A percentile compares a stretch with the other conserved stretches of the same genome.
These are phyloP conservation scores for Dendroctonus ponderosae DNA, from an alignment of 1,140 invertebrate species.

Conservation along the genomic window DNA sequence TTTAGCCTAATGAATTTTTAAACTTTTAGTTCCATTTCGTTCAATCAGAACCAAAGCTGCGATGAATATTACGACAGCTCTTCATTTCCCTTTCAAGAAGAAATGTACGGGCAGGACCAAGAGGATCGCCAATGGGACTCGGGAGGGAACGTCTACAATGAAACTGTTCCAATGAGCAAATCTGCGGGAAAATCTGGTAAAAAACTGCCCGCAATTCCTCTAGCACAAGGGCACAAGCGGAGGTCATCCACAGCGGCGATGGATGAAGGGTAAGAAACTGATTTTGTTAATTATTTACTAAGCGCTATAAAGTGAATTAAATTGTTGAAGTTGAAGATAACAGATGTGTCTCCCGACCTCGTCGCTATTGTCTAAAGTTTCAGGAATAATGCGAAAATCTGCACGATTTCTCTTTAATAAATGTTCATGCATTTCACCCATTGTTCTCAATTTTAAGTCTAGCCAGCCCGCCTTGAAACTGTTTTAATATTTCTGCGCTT, in stretches of 20 bases:
- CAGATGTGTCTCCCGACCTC: no score
- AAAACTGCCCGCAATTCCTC: slow-evolving; percentile 49
- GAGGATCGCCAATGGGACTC: slow-evolving; percentile 70
- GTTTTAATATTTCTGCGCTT: no score
- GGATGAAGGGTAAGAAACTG: slow-evolving; percentile 28
- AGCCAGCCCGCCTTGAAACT: no score
- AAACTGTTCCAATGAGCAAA: slow-evolving; percentile 35
- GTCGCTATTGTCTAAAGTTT: no score
- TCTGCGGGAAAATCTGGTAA: slow-evolving; percentile 48
- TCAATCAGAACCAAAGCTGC: slow-evolving; percentile 41
- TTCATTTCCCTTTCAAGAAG: slow-evolving; percentile 55
- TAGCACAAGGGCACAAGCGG: slow-evolving; percentile 44
- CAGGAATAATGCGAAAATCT: no score
- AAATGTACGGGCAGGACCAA: slow-evolving; percentile 63
- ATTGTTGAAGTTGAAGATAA: no score
- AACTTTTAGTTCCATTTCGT: slow-evolving; percentile 35
- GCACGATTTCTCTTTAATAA: no score
- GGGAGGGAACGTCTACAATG: slow-evolving; percentile 53
- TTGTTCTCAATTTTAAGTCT: no score
- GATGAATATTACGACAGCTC: slow-evolving; percentile 57
- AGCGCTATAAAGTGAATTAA: no score
- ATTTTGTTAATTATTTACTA: no score
- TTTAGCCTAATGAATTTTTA: background rate
- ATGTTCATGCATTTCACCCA: no score
- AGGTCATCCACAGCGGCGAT: slow-evolving; percentile 51